Conservation (phyloP, 2,113 vertebrate species). For the Lipotes vexillifer region DNA sequence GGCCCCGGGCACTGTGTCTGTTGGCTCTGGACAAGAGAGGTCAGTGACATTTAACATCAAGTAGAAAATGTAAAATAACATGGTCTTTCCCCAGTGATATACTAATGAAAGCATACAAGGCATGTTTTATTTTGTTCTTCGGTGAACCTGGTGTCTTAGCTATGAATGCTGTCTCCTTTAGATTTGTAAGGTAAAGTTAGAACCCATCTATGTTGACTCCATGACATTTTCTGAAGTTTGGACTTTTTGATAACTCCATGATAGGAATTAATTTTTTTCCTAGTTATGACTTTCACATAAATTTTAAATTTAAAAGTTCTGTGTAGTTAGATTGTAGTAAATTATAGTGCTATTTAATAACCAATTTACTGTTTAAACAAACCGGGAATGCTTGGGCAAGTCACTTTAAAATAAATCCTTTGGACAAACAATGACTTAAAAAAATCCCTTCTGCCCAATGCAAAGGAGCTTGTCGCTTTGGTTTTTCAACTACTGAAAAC, state of each 20-base stretch:
- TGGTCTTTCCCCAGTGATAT: background rate
- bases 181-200: background rate
- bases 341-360: background rate
- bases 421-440: background rate
- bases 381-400: background rate
- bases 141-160: background rate
- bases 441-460: background rate
- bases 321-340: background rate
- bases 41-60: background rate
- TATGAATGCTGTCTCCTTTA: background rate
- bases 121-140: background rate
- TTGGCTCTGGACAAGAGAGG: background rate
- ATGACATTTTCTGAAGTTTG: background rate
- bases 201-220: background rate
- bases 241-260: background rate
- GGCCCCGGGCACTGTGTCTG: background rate
- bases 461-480: background rate
- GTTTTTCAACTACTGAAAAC: background rate
- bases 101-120: background rate
- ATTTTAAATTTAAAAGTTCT: background rate
- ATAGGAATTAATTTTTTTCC: background rate
- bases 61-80: background rate
- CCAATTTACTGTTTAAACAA: background rate
- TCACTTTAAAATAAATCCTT: background rate
- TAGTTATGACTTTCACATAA: background rate